Evolutionary conservation across 2,888 invertebrate genomes (phyloP).

Genomic region (Mactromeris polynyma): DNA sequence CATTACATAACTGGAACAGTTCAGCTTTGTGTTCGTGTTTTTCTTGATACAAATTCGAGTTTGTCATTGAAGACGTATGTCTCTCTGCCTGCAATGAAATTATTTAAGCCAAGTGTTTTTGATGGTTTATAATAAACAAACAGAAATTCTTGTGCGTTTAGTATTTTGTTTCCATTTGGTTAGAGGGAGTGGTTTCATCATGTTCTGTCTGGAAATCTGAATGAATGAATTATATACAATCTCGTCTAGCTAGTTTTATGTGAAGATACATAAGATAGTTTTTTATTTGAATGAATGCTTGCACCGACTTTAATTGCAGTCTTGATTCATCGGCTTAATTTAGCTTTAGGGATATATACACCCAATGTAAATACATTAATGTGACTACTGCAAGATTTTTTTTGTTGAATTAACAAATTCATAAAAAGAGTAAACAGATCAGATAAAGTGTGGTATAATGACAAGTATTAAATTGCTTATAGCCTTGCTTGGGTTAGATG

Average conservation of each 20-base stretch:
- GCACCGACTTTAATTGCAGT: neutral
- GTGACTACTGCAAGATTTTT: neutral
- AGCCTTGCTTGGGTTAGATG: neutral
- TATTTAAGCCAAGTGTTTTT: neutral
- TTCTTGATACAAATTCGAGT: conserved; percentile 22
- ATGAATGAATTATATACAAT: neutral
- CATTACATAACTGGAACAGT: conserved; percentile 23
- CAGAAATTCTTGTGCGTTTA: neutral
- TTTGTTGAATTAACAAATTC: neutral
- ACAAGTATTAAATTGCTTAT: neutral
- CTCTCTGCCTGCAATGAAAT: neutral
- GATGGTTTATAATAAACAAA: neutral
- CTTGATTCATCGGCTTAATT: neutral
- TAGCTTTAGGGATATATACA: neutral
- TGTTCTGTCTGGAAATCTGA: neutral
- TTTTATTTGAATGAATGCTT: neutral
- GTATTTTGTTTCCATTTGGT: neutral
- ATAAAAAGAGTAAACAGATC: neutral
- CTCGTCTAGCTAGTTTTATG: neutral
- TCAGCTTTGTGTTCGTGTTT: conserved; percentile 5
- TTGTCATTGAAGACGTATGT: neutral
- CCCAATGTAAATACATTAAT: neutral
- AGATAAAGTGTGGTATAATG: neutral
- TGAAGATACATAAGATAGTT: neutral
- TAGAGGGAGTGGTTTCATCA: neutral